Percentiles rank a stretch among this genome's conserved stretches.
Conservation (phyloP, 2,113 vertebrate species). For the Neodontobutis hainanensis region DNA sequence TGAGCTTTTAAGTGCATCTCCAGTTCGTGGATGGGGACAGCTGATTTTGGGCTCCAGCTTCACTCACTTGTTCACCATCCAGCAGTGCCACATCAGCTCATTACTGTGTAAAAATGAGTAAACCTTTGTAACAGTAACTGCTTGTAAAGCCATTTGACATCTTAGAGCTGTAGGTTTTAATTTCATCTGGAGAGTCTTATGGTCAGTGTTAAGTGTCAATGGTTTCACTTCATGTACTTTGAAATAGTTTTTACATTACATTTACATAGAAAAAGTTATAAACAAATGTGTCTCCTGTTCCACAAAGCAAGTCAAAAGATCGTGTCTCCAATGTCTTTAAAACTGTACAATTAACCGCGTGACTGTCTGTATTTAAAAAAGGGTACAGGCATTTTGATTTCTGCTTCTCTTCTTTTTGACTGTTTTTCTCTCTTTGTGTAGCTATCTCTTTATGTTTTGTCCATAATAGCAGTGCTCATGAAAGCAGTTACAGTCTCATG, state of each 20-base stretch:
- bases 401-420: constrained; percentile 9
- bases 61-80: not conserved
- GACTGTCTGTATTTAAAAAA: constrained; percentile 22
- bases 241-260: too few species aligned
- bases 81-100: not conserved
- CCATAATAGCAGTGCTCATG: constrained; percentile 68
- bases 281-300: too few species aligned
- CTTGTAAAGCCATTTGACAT: too few species aligned
- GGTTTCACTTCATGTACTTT: too few species aligned
- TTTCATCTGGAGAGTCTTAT: too few species aligned
- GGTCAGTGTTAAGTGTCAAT: too few species aligned
- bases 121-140: too few species aligned
- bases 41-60: not conserved
- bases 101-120: too few species aligned
- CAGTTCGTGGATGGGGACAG: not conserved
- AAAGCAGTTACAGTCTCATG: constrained; percentile 71
- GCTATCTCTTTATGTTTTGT: constrained; percentile 45
- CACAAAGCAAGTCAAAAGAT: too few species aligned
- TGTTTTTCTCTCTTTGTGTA: constrained; percentile 30
- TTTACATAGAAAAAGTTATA: too few species aligned
- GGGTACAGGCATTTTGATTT: constrained; percentile 21
- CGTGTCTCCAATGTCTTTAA: too few species aligned
- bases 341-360: not conserved
- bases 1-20: constrained; percentile 12
- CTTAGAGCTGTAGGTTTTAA: too few species aligned